Conservation (phyloP, 2,113 vertebrate genomes). For the Chlorodrepanis virens region DNA sequence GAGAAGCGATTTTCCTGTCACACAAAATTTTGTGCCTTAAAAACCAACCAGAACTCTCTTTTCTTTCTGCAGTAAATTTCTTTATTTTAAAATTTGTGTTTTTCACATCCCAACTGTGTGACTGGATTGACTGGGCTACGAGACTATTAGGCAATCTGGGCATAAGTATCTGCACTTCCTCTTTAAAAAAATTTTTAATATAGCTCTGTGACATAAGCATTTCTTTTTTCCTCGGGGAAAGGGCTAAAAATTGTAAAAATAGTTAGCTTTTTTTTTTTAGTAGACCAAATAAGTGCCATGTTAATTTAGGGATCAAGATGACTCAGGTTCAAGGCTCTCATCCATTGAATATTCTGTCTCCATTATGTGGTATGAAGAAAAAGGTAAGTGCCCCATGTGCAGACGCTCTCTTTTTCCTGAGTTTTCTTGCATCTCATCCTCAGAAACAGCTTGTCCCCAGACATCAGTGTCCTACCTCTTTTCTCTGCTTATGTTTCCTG, state of each 20-base stretch:
- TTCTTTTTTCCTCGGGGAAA: not conserved
- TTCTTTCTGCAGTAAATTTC: not conserved
- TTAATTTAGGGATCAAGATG: not conserved
- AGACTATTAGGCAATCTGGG: not conserved
- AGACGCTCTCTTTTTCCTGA: not conserved
- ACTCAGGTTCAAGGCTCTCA: not conserved
- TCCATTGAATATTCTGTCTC: not conserved
- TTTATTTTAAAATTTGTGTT: not conserved
- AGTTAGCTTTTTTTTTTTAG: not conserved
- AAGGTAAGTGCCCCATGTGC: not conserved
- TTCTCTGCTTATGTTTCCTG: not conserved
- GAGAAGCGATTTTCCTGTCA: not conserved
- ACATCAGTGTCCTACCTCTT: not conserved
- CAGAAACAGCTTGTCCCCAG: not conserved
- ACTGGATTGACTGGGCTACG: not conserved
- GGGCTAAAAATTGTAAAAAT: not conserved
- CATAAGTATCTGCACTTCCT: not conserved
- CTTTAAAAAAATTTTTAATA: not conserved
- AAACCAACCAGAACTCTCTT: not conserved
- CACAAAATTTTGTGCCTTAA: not conserved
- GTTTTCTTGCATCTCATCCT: not conserved
- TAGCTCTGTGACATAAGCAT: not conserved
- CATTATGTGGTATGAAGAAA: not conserved
- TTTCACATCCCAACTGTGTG: not conserved
- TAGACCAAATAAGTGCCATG: not conserved